Evolutionary conservation across 2,797 vertebrate genomes (phyloP).

Genomic region (Chelon labrosus): DNA sequence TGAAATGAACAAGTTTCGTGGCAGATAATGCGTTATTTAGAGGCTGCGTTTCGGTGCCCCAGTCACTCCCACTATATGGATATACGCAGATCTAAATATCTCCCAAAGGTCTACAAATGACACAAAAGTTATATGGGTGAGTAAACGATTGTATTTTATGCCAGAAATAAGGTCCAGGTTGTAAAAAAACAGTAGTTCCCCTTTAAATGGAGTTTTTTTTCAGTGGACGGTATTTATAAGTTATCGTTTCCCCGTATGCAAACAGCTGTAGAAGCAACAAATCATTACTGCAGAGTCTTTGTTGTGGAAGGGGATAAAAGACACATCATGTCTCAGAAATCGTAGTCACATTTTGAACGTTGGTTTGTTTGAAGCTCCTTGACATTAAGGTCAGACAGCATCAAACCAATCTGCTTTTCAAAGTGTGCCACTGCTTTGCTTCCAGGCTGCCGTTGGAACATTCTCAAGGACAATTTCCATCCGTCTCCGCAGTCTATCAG

Average conservation of each 20-base stretch:
- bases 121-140: too few relatives aligned
- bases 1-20: too few relatives aligned
- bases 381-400: slow-evolving; percentile 27
- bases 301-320: neutral
- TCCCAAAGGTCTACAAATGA: too few relatives aligned
- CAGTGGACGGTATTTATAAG: neutral
- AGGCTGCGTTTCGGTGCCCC: too few relatives aligned
- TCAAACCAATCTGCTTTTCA: slow-evolving; percentile 27
- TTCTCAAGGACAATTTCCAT: slow-evolving; percentile 44
- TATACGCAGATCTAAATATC: too few relatives aligned
- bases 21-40: too few relatives aligned
- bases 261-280: neutral
- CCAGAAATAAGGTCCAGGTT: too few relatives aligned
- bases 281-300: neutral
- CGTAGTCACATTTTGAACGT: slow-evolving; percentile 2
- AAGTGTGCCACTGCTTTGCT: slow-evolving; percentile 15
- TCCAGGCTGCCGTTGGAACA: slow-evolving; percentile 12
- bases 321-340: slow-evolving; percentile 4
- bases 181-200: too few relatives aligned
- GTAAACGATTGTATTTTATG: too few relatives aligned
- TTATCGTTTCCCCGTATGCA: neutral
- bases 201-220: neutral
- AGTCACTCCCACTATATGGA: too few relatives aligned
- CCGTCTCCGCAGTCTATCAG: slow-evolving; percentile 39
- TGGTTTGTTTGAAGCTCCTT: slow-evolving; percentile 20